Conservation (phyloP, 2,888 invertebrate genomes). For the Thecophora atra region DNA sequence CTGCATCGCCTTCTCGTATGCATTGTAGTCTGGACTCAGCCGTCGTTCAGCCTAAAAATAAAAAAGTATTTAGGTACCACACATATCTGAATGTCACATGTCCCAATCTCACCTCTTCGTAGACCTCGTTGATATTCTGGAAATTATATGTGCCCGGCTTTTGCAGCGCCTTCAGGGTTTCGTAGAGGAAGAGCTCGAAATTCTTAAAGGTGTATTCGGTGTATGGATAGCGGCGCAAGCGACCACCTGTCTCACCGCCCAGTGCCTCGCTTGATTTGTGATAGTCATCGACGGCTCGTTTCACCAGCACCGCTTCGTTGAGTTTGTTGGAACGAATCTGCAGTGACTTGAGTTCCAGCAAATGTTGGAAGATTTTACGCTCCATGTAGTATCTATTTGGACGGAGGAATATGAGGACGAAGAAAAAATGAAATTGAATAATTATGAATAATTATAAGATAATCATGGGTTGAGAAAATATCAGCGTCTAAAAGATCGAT, state of each 20-base stretch:
- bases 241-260: constrained; percentile 67
- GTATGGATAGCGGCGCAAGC: constrained; percentile 72
- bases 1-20: constrained; percentile 77
- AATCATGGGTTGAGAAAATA: too few species aligned
- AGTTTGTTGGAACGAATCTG: constrained; percentile 91
- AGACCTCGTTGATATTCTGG: constrained; percentile 72
- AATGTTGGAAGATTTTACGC: constrained; percentile 90
- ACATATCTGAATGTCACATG: constrained; percentile 34
- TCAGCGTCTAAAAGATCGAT: too few species aligned
- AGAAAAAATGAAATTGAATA: constrained; percentile 25
- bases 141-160: constrained; percentile 74
- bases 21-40: constrained; percentile 67
- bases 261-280: constrained; percentile 78
- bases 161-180: constrained; percentile 81
- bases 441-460: too few species aligned
- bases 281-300: constrained; percentile 86
- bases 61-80: not conserved
- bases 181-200: constrained; percentile 90
- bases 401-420: constrained; percentile 23
- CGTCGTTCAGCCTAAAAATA: constrained; percentile 64
- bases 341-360: constrained; percentile 88
- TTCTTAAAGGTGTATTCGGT: constrained; percentile 77
- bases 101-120: constrained; percentile 70
- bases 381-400: constrained; percentile 83
- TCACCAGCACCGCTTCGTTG: constrained; percentile 87